Percentiles rank a stretch among this genome's conserved stretches.
These are phyloP conservation scores for Loriculus beryllinus DNA, from an alignment of 2,797 vertebrate genomes.

Conservation along the genomic window DNA sequence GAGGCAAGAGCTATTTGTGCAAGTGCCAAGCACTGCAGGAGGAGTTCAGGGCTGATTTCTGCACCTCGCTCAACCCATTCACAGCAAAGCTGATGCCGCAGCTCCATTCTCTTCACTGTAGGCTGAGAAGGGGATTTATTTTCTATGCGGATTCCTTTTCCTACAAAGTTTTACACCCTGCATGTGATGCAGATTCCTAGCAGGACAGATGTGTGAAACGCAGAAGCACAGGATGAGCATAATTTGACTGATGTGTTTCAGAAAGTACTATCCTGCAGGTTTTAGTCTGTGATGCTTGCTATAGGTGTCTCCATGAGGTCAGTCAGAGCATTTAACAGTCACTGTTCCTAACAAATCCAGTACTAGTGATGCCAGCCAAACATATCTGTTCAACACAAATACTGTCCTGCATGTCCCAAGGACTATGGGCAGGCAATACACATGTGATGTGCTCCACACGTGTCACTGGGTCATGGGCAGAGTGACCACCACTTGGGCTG, in stretches of 20 bases:
- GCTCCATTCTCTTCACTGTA: background rate
- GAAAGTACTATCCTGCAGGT: background rate
- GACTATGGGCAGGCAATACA: background rate
- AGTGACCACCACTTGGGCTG: background rate
- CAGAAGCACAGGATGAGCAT: background rate
- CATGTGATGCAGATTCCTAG: background rate
- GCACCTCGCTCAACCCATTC: background rate
- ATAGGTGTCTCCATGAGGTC: background rate
- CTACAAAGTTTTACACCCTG: background rate
- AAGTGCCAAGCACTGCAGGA: background rate
- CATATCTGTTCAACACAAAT: background rate
- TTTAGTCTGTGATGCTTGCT: background rate
- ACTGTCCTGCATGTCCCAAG: background rate
- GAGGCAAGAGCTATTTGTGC: background rate
- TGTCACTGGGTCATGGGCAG: background rate
- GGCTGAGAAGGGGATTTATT: background rate
- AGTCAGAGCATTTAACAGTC: background rate
- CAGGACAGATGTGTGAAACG: background rate
- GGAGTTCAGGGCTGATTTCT: constrained; percentile 1
- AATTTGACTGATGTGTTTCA: background rate
- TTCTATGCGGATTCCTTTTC: background rate
- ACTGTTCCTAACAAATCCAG: background rate
- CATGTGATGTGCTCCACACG: background rate
- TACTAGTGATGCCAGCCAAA: background rate
- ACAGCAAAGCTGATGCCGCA: background rate